Conservation (phyloP, 2,888 invertebrate species). For the Synanthedon formicaeformis region DNA sequence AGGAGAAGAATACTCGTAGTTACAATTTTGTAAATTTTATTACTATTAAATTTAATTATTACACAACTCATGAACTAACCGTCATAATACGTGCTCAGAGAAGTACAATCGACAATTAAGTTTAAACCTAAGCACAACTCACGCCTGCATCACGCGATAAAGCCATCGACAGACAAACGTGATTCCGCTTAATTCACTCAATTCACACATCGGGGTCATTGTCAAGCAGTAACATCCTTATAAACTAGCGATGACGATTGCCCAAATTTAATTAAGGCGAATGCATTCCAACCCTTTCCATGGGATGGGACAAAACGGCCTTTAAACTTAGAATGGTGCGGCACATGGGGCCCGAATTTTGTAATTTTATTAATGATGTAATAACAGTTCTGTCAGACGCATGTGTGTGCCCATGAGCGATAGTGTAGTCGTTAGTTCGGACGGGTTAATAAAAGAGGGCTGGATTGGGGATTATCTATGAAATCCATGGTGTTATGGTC, state of each 20-base stretch:
- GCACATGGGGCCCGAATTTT: slow-evolving; percentile 64
- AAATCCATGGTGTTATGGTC: slow-evolving; percentile 28
- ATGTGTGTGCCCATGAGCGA: slow-evolving; percentile 67
- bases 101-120: neutral
- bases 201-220: slow-evolving; percentile 50
- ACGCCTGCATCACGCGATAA: slow-evolving; percentile 44
- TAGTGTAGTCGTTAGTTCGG: slow-evolving; percentile 63
- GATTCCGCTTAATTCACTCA: slow-evolving; percentile 59
- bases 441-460: slow-evolving; percentile 66
- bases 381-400: slow-evolving; percentile 68
- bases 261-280: slow-evolving; percentile 63
- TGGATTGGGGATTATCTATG: slow-evolving; percentile 50
- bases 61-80: no score
- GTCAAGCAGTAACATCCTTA: slow-evolving; percentile 46
- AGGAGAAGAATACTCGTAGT: no score
- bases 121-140: neutral
- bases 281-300: slow-evolving; percentile 39
- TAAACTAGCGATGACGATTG: slow-evolving; percentile 52
- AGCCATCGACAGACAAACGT: slow-evolving; percentile 34
- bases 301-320: slow-evolving; percentile 31
- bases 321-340: slow-evolving; percentile 43
- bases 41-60: no score
- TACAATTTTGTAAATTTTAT: no score
- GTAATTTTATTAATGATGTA: slow-evolving; percentile 72
- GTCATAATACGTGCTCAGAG: neutral